Evolutionary conservation across 2,113 vertebrate species (phyloP).

Genomic region (Festucalex cinctus): DNA sequence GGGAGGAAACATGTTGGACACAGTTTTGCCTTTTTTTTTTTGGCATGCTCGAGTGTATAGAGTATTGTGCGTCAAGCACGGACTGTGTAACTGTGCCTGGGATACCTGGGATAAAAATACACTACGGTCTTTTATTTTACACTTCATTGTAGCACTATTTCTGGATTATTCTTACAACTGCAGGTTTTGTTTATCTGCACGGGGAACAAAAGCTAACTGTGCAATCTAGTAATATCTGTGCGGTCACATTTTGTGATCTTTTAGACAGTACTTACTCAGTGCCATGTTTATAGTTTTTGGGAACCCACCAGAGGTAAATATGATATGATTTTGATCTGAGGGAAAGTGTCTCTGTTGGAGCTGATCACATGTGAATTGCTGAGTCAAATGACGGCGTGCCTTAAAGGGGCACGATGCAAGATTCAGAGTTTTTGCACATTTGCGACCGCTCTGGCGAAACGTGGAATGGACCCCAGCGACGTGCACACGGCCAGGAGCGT

Average conservation of each 20-base stretch:
- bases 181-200: slow-evolving; percentile 44
- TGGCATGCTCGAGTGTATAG: slow-evolving; percentile 67
- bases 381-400: slow-evolving; percentile 44
- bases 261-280: slow-evolving; percentile 55
- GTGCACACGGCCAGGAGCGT: no score
- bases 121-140: slow-evolving; percentile 40
- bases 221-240: slow-evolving; percentile 33
- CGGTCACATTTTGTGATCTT: slow-evolving; percentile 45
- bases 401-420: no score
- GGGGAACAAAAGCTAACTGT: slow-evolving; percentile 44
- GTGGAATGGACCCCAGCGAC: no score
- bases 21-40: slow-evolving; percentile 56
- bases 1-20: slow-evolving; percentile 27
- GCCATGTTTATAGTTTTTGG: slow-evolving; percentile 54
- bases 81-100: slow-evolving; percentile 63
- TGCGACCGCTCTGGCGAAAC: no score
- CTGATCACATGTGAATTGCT: slow-evolving; percentile 18
- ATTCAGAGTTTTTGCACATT: no score
- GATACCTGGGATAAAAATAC: slow-evolving; percentile 42
- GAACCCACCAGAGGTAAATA: slow-evolving; percentile 34
- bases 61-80: slow-evolving; percentile 51
- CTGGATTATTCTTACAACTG: slow-evolving; percentile 34
- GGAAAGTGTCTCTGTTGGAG: slow-evolving; percentile 16
- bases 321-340: slow-evolving; percentile 20
- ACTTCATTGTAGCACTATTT: slow-evolving; percentile 61